A percentile compares a stretch with the other conserved stretches of the same genome.
Evolutionary conservation across 1,140 invertebrate genomes (phyloP).

Genomic region (Lutraria rhynchaena): DNA sequence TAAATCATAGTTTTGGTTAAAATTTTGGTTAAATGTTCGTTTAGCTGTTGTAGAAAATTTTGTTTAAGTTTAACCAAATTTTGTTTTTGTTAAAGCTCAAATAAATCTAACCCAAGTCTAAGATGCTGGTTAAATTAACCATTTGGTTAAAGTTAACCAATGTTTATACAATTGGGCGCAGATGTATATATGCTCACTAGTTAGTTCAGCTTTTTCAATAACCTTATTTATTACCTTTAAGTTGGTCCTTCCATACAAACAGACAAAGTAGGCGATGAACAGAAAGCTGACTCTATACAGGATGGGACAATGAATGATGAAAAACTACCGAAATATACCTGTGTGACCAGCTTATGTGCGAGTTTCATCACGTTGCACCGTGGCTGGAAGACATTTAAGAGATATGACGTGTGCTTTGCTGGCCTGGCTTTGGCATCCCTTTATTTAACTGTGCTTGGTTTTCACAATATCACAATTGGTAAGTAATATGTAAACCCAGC

Average conservation of each 20-base stretch:
- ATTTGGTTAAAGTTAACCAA: too few relatives aligned
- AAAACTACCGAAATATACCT: conserved; percentile 12
- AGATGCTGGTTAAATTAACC: too few relatives aligned
- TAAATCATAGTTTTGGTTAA: too few relatives aligned
- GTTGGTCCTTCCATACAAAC: background rate
- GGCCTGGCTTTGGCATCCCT: conserved; percentile 83
- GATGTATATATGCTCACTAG: too few relatives aligned
- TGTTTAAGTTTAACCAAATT: too few relatives aligned
- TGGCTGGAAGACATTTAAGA: conserved; percentile 81
- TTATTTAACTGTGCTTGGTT: conserved; percentile 85
- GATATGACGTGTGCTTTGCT: conserved; percentile 80
- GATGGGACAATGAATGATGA: background rate
- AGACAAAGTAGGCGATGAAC: background rate
- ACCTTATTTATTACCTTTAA: background rate
- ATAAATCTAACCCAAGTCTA: too few relatives aligned
- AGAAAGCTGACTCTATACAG: background rate
- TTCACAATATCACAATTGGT: conserved; percentile 84
- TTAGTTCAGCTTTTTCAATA: too few relatives aligned
- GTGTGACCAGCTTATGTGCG: conserved; percentile 27
- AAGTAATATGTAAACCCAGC: too few relatives aligned
- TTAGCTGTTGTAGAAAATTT: too few relatives aligned
- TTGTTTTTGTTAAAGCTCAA: too few relatives aligned
- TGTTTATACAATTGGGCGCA: too few relatives aligned
- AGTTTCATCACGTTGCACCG: conserved; percentile 64
- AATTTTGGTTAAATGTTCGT: too few relatives aligned